These are phyloP conservation scores for Octodon degus DNA, from an alignment of 2,113 vertebrate genomes.

Conservation along the genomic window DNA sequence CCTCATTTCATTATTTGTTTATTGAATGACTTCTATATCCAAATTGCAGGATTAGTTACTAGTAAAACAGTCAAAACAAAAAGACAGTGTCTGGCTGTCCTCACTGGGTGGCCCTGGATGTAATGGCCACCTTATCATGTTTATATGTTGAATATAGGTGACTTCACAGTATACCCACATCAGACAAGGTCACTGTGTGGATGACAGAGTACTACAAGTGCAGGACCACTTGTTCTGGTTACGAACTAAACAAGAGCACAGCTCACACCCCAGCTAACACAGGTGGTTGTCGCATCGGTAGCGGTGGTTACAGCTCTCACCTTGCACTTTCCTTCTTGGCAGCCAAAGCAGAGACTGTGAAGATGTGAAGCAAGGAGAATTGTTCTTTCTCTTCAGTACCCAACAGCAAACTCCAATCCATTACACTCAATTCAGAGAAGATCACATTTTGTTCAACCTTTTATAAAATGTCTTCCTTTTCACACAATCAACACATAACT, in stretches of 20 bases:
- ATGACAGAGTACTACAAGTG: background rate
- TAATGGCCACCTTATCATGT: background rate
- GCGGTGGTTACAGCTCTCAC: background rate
- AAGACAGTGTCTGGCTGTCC: background rate
- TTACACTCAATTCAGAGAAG: background rate
- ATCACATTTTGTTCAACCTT: background rate
- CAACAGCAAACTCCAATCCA: background rate
- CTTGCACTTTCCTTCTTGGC: background rate
- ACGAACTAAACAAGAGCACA: background rate
- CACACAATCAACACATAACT: constrained; percentile 88
- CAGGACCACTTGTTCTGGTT: background rate
- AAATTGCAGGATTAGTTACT: background rate
- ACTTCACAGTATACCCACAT: background rate
- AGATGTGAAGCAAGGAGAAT: background rate
- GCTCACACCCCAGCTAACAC: background rate
- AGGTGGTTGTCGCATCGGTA: background rate
- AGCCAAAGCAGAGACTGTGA: background rate
- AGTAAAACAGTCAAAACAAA: background rate
- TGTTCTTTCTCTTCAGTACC: background rate
- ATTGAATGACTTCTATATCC: background rate
- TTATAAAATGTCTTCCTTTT: background rate
- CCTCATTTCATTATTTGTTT: background rate
- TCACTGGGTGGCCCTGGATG: background rate
- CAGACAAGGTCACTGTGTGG: background rate
- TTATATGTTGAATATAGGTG: too few relatives aligned